Conservation (phyloP, 2,797 vertebrate species). For the Dryobates pubescens region DNA sequence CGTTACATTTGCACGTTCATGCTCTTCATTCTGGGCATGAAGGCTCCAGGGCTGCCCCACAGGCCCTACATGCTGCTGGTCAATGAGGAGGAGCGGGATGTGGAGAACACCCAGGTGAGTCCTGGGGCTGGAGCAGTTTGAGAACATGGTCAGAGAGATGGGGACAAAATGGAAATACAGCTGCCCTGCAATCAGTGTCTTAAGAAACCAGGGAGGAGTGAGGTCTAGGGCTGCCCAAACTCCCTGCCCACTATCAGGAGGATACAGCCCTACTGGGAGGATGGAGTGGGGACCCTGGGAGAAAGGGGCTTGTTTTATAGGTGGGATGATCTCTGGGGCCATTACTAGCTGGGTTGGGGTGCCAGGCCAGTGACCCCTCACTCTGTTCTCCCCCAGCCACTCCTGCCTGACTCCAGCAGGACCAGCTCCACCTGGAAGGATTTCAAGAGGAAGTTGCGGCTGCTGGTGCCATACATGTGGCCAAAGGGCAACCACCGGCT, state of each 20-base stretch:
- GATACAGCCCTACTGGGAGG: not conserved
- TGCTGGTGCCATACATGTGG: constrained; percentile 93
- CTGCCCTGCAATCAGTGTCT: not conserved
- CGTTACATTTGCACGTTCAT: constrained; percentile 86
- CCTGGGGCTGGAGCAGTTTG: not conserved
- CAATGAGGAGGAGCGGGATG: constrained; percentile 90
- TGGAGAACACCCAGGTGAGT: constrained; percentile 81
- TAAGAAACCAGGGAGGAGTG: not conserved
- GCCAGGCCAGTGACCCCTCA: not conserved
- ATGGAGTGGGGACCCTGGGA: not conserved
- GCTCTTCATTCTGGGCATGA: constrained; percentile 90
- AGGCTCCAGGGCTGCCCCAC: constrained; percentile 89
- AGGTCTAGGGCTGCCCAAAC: not conserved
- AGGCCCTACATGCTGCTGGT: constrained; percentile 89
- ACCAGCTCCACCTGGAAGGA: constrained; percentile 89
- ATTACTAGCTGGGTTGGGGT: not conserved
- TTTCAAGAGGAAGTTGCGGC: constrained; percentile 84
- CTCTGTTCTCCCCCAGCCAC: constrained; percentile 68
- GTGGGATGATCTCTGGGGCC: not conserved
- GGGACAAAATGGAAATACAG: not conserved
- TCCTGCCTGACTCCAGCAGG: constrained; percentile 70
- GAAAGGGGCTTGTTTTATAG: not conserved
- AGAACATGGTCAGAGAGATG: not conserved
- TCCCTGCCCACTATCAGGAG: not conserved
- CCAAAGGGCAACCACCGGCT: constrained; percentile 83